Evolutionary conservation across 2,797 vertebrate species (phyloP).

Genomic region (Poecilia picta): DNA sequence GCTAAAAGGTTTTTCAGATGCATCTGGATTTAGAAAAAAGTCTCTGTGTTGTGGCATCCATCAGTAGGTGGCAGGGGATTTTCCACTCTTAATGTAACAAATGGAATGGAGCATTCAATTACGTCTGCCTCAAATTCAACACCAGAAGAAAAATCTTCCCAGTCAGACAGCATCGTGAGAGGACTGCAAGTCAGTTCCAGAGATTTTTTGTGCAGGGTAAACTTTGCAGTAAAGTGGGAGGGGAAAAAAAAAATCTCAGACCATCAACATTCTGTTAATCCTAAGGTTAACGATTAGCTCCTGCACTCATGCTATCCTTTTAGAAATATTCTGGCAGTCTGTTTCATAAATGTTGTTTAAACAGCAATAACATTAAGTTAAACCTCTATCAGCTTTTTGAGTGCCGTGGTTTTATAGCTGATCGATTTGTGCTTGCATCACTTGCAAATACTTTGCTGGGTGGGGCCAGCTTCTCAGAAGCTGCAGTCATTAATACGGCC

Average conservation of each 20-base stretch:
- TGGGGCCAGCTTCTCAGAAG: slow-evolving; percentile 32
- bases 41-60: background rate
- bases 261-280: background rate
- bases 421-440: slow-evolving; percentile 48
- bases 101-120: slow-evolving; percentile 16
- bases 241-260: background rate
- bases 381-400: slow-evolving; percentile 33
- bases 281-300: background rate
- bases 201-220: background rate
- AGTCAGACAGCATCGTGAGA: slow-evolving; percentile 9
- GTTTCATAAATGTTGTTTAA: slow-evolving; percentile 41
- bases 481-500: background rate
- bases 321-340: background rate
- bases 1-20: background rate
- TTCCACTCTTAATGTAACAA: slow-evolving; percentile 31
- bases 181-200: background rate
- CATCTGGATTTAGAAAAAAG: slow-evolving; percentile 10
- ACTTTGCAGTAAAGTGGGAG: background rate
- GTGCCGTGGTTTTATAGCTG: slow-evolving; percentile 27
- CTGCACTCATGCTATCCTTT: slow-evolving; percentile 2
- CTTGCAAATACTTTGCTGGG: slow-evolving; percentile 33
- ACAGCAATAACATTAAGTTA: slow-evolving; percentile 40
- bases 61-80: slow-evolving; percentile 13
- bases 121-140: slow-evolving; percentile 24
- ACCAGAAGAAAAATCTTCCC: slow-evolving; percentile 43